A percentile compares a stretch with the other conserved stretches of the same genome.
Evolutionary conservation across 2,888 invertebrate species (phyloP).

Genomic region (Meiosimyza decipiens): DNA sequence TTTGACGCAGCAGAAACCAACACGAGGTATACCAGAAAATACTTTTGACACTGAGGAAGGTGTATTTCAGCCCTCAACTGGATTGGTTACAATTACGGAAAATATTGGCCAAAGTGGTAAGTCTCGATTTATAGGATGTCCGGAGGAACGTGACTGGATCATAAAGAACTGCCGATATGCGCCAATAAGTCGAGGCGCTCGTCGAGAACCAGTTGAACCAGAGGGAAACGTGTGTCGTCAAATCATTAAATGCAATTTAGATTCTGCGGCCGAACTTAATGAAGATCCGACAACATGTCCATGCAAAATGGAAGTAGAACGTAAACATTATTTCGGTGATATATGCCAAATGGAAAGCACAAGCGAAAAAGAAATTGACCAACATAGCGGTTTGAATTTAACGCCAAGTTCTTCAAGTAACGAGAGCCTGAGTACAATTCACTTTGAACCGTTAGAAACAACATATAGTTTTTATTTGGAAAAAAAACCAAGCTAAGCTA

Average conservation of each 20-base stretch:
- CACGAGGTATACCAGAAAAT: slow-evolving; percentile 71
- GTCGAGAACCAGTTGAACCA: background rate
- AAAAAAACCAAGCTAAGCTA: too few relatives aligned
- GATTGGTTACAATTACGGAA: slow-evolving; percentile 44
- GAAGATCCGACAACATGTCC: background rate
- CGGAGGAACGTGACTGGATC: slow-evolving; percentile 23
- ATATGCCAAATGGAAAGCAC: background rate
- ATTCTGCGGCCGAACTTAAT: background rate
- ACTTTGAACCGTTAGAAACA: background rate
- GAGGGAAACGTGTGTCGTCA: background rate
- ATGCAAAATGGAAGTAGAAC: background rate
- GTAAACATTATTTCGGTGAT: slow-evolving; percentile 18
- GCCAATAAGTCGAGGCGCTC: background rate
- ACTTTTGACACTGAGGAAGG: slow-evolving; percentile 82
- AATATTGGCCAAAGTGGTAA: background rate
- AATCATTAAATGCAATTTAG: slow-evolving; percentile 9
- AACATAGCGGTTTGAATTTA: background rate
- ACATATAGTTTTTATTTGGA: too few relatives aligned
- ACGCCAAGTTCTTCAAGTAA: slow-evolving; percentile 18
- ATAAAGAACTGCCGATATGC: slow-evolving; percentile 3
- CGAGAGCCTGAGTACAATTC: background rate
- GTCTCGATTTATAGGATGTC: slow-evolving; percentile 11
- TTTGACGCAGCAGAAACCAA: slow-evolving; percentile 72
- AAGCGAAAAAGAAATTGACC: background rate
- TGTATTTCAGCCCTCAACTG: slow-evolving; percentile 71